Base-by-base conservation (phyloP, 1,140 invertebrate species). In the Riptortus pedestris region DNA sequence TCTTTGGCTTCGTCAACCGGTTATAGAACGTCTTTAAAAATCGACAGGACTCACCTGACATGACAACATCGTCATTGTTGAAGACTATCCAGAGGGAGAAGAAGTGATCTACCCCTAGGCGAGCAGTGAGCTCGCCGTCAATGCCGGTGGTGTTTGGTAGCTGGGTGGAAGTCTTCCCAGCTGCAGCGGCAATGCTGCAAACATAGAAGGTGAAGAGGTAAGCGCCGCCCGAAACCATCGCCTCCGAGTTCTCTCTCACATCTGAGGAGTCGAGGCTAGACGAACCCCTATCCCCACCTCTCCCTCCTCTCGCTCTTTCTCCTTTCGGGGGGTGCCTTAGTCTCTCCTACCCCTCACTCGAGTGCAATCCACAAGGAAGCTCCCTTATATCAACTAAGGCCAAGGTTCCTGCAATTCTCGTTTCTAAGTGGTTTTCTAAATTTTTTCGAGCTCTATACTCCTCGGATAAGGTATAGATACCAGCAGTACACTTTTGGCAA, bases 51-150 rank as follows among this genome's bases (percentile, higher is more conserved):
- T 55, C 20, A 79, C 78, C 77, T 72, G 78, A 78, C 68, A 75
- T 77, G 65, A 73, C 69, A 62, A 79, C 73, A 63, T 78, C 76
- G 63, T 79, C 77, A 68, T 77, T 76, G 69, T 78, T 77, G 69
- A 79, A 78, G 59, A 78, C 77, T 65, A 78, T 70, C 79, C 79
- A 80, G 16, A 79, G 71, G 4, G 75, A 77, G 71, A 80, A 79
- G 71, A 80, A 80, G 62, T 76, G 73, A 67, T 79, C 78, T 57
- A 79, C 77, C 22, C 72, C 71, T 3, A 74, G 71, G 28, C 74
- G 74, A 60, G 74, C 76, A 3, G 77, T 77, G 24, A 79, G 71
- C 60, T 77, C 74, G 27, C 76, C 75, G 66, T 76, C 74, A 64
- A 80, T 78, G 48, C 74, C 73, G 47, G 78, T 73, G 24, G 77